Percentiles rank a stretch among this genome's conserved stretches.
phyloP scores from a whole-genome alignment of 2,888 invertebrate species.

The Epistrophe grossulariae region DNA sequence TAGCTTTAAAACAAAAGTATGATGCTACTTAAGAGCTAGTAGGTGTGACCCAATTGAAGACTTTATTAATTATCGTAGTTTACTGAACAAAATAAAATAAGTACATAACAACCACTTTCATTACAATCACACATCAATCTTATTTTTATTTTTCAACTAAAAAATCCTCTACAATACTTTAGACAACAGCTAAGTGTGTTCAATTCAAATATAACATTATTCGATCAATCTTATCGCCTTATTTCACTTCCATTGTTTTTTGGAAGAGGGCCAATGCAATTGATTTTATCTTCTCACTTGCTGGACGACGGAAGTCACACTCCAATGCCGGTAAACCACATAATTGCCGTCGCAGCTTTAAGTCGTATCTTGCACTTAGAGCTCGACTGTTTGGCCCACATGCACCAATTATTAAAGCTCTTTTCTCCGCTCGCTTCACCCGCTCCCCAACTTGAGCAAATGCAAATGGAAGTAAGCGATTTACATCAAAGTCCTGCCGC shows the following conservation, averaged over 20 bases:
- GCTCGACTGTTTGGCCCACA: conserved; percentile 92
- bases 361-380: conserved; percentile 91
- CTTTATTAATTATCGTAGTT: no score
- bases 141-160: conserved; percentile 49
- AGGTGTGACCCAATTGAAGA: no score
- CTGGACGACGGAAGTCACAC: conserved; percentile 83
- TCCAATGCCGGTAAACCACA: conserved; percentile 89
- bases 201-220: background rate
- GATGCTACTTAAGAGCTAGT: no score
- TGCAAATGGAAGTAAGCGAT: conserved; percentile 83
- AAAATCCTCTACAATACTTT: background rate
- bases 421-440: conserved; percentile 86
- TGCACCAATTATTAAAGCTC: conserved; percentile 87
- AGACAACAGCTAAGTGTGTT: background rate
- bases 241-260: conserved; percentile 81
- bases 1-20: no score
- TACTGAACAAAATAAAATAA: background rate
- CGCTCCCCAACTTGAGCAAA: conserved; percentile 87
- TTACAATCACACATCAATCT: conserved; percentile 29
- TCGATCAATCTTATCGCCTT: background rate
- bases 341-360: conserved; percentile 89
- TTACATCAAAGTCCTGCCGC: conserved; percentile 77
- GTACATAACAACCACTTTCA: background rate
- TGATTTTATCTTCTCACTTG: conserved; percentile 80
- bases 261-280: conserved; percentile 82